Evolutionary conservation across 2,888 invertebrate species (phyloP).

Genomic region (Limnephilus marmoratus): DNA sequence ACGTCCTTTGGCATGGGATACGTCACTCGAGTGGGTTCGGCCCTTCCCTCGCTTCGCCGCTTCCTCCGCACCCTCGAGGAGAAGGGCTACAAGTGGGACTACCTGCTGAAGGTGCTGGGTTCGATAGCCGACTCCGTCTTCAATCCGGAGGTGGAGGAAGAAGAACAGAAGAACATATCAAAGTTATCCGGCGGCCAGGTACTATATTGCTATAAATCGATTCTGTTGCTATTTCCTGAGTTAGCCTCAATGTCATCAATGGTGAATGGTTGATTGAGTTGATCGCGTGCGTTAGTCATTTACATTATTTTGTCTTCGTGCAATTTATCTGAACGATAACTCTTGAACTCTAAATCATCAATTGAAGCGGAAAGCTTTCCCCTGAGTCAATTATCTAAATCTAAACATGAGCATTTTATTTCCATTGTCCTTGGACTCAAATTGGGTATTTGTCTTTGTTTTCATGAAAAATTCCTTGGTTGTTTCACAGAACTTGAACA

Average conservation of each 20-base stretch:
- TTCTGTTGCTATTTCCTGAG: background rate
- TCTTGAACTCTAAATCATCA: background rate
- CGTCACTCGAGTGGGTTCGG: conserved; percentile 68
- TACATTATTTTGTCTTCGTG: background rate
- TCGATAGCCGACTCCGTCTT: conserved; percentile 75
- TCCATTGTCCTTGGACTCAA: too few relatives aligned
- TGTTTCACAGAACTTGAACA: background rate
- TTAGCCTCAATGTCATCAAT: background rate
- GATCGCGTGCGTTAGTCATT: background rate
- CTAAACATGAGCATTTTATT: background rate
- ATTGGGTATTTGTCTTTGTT: too few relatives aligned
- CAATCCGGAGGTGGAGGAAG: conserved; percentile 71
- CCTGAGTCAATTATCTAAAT: background rate
- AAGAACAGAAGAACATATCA: background rate
- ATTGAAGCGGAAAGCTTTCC: background rate
- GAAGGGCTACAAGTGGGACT: conserved; percentile 75
- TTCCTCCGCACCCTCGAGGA: conserved; percentile 72
- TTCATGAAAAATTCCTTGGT: background rate
- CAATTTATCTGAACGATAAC: background rate
- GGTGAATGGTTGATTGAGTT: background rate
- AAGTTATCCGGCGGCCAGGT: background rate
- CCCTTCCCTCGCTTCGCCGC: conserved; percentile 54
- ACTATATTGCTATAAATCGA: background rate
- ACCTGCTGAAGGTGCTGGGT: conserved; percentile 74
- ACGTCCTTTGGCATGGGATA: conserved; percentile 71